Percentiles rank a stretch among this genome's conserved stretches.
These are phyloP conservation scores for Schizaphis graminum DNA, from an alignment of 2,888 invertebrate genomes.

Conservation along the genomic window DNA sequence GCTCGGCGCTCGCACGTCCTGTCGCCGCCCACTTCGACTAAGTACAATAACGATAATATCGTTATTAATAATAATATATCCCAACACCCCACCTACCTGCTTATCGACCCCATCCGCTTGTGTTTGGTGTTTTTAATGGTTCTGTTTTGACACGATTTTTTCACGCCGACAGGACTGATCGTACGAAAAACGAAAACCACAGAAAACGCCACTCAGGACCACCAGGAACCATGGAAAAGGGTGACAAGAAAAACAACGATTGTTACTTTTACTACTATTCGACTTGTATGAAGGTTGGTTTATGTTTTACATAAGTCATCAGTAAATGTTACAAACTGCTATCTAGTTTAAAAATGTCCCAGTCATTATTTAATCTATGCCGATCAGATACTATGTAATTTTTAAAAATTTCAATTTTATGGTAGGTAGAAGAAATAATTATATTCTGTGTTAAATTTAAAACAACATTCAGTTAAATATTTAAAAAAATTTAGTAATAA, in stretches of 20 bases:
- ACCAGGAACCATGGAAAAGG: constrained; percentile 53
- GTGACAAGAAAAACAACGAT: constrained; percentile 82
- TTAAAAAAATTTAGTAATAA: background rate
- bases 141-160: background rate
- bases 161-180: background rate
- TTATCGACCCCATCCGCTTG: background rate
- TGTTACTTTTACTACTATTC: constrained; percentile 93
- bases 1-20: background rate
- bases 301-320: constrained; percentile 48
- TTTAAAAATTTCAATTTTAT: background rate
- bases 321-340: background rate
- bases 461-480: background rate
- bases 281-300: constrained; percentile 84
- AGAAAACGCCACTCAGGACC: background rate
- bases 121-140: background rate
- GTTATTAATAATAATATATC: background rate
- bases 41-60: background rate
- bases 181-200: background rate
- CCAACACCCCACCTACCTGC: background rate
- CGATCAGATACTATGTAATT: background rate
- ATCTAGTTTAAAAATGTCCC: background rate
- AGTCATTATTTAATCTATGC: background rate
- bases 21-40: background rate
- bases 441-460: background rate
- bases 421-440: background rate